phyloP scores from a whole-genome alignment of 2,888 invertebrate species.

The Patella caerulea region DNA sequence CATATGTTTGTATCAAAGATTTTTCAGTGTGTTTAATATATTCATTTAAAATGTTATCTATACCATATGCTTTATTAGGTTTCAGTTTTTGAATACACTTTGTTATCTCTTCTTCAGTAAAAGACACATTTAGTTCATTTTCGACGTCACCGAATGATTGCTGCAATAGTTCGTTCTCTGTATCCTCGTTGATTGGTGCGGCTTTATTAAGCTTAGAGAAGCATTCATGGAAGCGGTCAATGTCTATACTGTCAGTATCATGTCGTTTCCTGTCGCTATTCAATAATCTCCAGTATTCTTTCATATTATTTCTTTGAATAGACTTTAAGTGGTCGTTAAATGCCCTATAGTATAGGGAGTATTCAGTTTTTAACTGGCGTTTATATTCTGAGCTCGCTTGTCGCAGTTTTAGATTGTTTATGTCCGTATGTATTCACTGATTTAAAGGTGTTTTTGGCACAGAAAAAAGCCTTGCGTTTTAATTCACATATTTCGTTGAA shows the following conservation, averaged over 20 bases:
- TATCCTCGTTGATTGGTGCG: too few relatives aligned
- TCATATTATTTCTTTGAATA: not conserved
- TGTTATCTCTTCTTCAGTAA: constrained; percentile 18
- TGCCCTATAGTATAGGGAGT: too few relatives aligned
- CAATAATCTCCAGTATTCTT: not conserved
- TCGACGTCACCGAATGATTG: too few relatives aligned
- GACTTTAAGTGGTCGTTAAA: not conserved
- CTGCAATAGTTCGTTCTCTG: too few relatives aligned
- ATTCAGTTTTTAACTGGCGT: too few relatives aligned
- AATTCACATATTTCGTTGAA: not conserved
- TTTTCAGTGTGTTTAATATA: constrained; percentile 13
- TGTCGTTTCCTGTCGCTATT: not conserved
- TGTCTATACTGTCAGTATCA: too few relatives aligned
- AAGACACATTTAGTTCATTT: too few relatives aligned
- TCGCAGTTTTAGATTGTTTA: too few relatives aligned
- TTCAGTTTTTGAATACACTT: constrained; percentile 17
- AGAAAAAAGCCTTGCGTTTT: not conserved
- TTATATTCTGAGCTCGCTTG: too few relatives aligned
- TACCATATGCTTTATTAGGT: constrained; percentile 15
- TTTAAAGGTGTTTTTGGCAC: not conserved
- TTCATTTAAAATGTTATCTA: constrained; percentile 20
- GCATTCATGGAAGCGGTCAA: too few relatives aligned
- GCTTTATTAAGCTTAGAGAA: too few relatives aligned
- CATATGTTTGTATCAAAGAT: constrained; percentile 1
- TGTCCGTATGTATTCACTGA: too few relatives aligned